Evolutionary conservation across 2,888 invertebrate species (phyloP).

Genomic region (Oegoconia quadripuncta): DNA sequence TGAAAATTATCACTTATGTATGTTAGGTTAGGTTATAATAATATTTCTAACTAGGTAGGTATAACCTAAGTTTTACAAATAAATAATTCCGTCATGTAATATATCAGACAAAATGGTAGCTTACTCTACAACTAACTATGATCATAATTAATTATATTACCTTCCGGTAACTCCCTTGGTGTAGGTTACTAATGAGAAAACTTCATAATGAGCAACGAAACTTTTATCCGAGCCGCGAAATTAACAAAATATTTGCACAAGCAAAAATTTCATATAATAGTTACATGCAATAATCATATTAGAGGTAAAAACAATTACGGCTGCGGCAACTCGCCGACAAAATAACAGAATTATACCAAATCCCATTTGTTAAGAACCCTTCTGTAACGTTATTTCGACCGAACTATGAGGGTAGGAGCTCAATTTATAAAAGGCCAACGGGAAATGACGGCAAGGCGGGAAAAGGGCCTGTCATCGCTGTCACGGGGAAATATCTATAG

Average conservation of each 20-base stretch:
- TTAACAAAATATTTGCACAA: conserved; percentile 28
- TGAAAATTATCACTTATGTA: too few relatives aligned
- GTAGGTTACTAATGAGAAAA: conserved; percentile 37
- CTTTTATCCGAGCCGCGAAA: conserved; percentile 28
- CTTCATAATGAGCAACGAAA: conserved; percentile 32
- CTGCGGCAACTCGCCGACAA: conserved; percentile 47
- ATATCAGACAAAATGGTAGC: too few relatives aligned
- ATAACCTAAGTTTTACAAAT: too few relatives aligned
- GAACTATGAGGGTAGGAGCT: conserved; percentile 58
- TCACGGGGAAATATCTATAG: conserved; percentile 64
- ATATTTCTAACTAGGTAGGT: too few relatives aligned
- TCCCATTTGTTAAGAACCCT: conserved; percentile 64
- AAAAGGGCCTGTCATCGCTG: conserved; percentile 71
- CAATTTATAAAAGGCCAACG: conserved; percentile 68
- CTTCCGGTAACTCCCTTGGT: neutral
- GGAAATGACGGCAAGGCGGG: conserved; percentile 66
- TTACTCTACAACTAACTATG: too few relatives aligned
- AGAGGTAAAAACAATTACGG: conserved; percentile 52
- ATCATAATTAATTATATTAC: too few relatives aligned
- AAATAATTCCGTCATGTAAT: too few relatives aligned
- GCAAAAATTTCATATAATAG: conserved; percentile 27
- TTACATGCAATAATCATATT: conserved; percentile 27
- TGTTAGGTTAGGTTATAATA: too few relatives aligned
- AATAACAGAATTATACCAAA: conserved; percentile 70
- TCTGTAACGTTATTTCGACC: conserved; percentile 59